Base-by-base conservation (phyloP, 2,113 vertebrate genomes). In the Polypterus bichir region DNA sequence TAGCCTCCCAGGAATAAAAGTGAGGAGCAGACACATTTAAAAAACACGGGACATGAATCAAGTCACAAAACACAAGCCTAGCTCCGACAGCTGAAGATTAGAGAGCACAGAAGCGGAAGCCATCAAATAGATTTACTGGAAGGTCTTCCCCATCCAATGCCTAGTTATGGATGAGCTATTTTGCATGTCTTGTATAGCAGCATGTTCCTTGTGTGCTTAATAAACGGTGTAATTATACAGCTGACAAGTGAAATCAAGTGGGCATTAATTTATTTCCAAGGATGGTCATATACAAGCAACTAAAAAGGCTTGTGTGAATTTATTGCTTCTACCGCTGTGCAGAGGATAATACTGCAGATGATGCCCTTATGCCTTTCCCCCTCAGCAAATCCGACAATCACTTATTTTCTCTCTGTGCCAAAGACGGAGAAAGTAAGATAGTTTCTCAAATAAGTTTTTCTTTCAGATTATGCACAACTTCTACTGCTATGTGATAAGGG, bases 261-360 rank as follows among this genome's bases (percentile, higher is more conserved):
- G 51, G 57, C 62, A 53, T 64, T 66, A 54, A 69, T 64, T 70
- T 69, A 69, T 62, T 54, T 67, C 63, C 47, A 56, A 58, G 61
- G 8, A 63, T 55, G 47, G 61, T 53, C 60, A 46, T 65, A 67
- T 47, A 72, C 59, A 70, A 65, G 58, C 59, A 60, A 11, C 56
- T n/a, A 45, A 65, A 66, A 6, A 47, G 54, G 57, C 2, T 44
- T 51, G 27, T 66, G 9, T 10, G 10, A 55, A 45, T 63, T 64
- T 66, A 62, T 48, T 11, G 51, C 51, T 48, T 65, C 9, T 64
- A 60, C 51, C 47, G 59, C 53, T 44, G 27, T 44, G 55, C 53
- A 67, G 48, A 47, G 51, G 49, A 48, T 48, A 44, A 61, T 5
- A 44, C 47, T 9, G 5, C 46, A 55, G 51, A 60, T 52, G 47